Percentiles rank a stretch among this genome's conserved stretches.
Conservation (phyloP, 53 echinoderm and acorn worm species). For the Mesocentrotus franciscanus region DNA sequence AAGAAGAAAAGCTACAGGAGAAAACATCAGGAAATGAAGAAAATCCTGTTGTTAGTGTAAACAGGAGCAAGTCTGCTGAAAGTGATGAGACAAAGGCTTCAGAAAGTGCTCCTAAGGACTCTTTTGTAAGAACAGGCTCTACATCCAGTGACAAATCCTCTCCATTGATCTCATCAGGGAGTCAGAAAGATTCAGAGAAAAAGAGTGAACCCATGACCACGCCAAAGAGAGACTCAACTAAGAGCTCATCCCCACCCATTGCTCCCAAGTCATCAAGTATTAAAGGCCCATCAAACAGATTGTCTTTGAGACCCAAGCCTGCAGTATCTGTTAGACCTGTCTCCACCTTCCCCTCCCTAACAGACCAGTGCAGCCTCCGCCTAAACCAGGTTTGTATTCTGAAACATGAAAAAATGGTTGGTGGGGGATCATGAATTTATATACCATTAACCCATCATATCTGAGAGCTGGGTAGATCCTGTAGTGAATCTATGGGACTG, state of each 20-base stretch:
- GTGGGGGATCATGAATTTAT: too few species aligned
- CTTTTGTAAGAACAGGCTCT: not conserved
- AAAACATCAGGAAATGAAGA: not conserved
- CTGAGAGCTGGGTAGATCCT: too few species aligned
- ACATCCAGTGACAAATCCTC: constrained; percentile 38
- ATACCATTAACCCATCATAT: too few species aligned
- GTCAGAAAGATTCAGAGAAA: constrained; percentile 17
- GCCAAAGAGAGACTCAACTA: constrained; percentile 26
- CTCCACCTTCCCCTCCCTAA: not conserved
- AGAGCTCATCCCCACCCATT: constrained; percentile 15
- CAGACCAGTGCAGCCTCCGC: constrained; percentile 1
- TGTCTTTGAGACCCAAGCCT: constrained; percentile 43
- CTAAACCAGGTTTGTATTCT: constrained; percentile 38
- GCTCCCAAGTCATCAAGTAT: not conserved
- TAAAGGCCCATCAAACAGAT: not conserved
- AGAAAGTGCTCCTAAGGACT: not conserved
- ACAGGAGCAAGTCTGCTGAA: not conserved
- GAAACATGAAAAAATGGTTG: too few species aligned
- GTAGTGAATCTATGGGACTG: too few species aligned
- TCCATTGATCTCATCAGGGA: constrained; percentile 10
- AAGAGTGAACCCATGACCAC: not conserved
- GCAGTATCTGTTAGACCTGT: not conserved
- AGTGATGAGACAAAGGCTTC: not conserved
- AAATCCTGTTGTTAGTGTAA: constrained; percentile 1
- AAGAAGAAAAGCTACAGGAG: not conserved